Evolutionary conservation across 2,113 vertebrate genomes (phyloP).

Genomic region (Cryptomyrus ogoouensis): DNA sequence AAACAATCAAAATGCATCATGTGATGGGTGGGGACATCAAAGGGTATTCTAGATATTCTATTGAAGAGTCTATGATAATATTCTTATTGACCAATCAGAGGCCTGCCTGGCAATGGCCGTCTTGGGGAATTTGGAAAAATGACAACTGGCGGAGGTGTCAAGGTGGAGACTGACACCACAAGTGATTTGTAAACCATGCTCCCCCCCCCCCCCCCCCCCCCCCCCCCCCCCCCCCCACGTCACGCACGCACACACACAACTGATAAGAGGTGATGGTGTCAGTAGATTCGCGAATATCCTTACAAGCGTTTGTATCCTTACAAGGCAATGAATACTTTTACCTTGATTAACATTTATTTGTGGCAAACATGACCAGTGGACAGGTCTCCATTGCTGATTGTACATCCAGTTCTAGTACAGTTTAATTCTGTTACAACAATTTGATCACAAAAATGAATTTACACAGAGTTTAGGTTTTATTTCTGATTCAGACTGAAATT

Average conservation of each 20-base stretch:
- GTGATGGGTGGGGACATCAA: neutral
- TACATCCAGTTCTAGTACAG: too few relatives aligned
- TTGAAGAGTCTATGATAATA: neutral
- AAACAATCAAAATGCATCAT: neutral
- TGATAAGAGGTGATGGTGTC: neutral
- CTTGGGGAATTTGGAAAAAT: neutral
- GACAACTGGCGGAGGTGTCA: neutral
- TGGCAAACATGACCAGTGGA: too few relatives aligned
- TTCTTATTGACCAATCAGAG: neutral
- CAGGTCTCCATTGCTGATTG: too few relatives aligned
- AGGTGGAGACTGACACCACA: neutral
- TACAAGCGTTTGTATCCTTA: neutral
- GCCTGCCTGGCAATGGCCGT: neutral
- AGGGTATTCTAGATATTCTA: neutral
- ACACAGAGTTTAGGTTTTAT: neutral
- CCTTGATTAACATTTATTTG: too few relatives aligned
- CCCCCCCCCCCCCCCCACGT: too few relatives aligned
- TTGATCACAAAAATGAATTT: neutral
- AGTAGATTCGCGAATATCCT: neutral
- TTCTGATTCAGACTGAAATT: neutral
- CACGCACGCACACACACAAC: too few relatives aligned
- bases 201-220: too few relatives aligned
- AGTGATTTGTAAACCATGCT: neutral
- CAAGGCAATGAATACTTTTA: neutral
- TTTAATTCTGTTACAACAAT: neutral